Percentiles rank a stretch among this genome's conserved stretches.
Evolutionary conservation across 2,797 vertebrate genomes (phyloP).

Genomic region (Gorsachius magnificus): DNA sequence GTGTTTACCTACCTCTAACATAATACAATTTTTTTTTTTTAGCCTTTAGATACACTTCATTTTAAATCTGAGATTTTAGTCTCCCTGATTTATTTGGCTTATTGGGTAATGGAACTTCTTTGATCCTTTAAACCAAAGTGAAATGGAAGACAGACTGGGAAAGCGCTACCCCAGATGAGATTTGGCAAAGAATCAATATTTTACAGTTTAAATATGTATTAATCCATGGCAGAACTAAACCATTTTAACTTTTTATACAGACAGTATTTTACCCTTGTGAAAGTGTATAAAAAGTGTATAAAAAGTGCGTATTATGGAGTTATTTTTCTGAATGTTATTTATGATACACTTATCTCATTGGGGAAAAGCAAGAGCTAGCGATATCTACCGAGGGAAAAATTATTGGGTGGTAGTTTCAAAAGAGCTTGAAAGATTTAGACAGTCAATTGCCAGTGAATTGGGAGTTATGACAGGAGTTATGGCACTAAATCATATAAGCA

Average conservation of each 20-base stretch:
- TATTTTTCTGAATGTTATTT: slow-evolving; percentile 54
- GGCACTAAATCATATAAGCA: slow-evolving; percentile 19
- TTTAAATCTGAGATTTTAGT: slow-evolving; percentile 12
- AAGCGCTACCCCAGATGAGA: slow-evolving; percentile 20
- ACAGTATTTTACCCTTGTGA: slow-evolving; percentile 31
- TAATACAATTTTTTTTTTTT: not conserved
- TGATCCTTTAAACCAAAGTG: slow-evolving; percentile 51
- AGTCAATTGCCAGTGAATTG: slow-evolving; percentile 35
- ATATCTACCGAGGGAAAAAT: slow-evolving; percentile 37
- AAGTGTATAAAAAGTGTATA: slow-evolving; percentile 2
- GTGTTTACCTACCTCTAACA: not conserved
- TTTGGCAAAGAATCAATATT: slow-evolving; percentile 53
- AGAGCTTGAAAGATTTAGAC: slow-evolving; percentile 40
- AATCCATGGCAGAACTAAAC: slow-evolving; percentile 52
- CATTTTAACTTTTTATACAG: slow-evolving; percentile 28
- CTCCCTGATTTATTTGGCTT: not conserved
- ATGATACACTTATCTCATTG: slow-evolving; percentile 32
- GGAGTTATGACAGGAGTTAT: slow-evolving; percentile 22
- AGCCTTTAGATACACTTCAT: slow-evolving; percentile 15
- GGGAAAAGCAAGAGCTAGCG: slow-evolving; percentile 11
- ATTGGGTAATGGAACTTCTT: slow-evolving; percentile 18
- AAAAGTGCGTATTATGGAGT: slow-evolving; percentile 6
- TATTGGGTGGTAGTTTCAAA: slow-evolving; percentile 49
- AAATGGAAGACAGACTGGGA: slow-evolving; percentile 46
- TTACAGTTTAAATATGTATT: slow-evolving; percentile 50